Evolutionary conservation across 2,888 invertebrate species (phyloP), one percentile per base, ranked within the genome.

Genomic region (Alsophila aescularia): DNA sequence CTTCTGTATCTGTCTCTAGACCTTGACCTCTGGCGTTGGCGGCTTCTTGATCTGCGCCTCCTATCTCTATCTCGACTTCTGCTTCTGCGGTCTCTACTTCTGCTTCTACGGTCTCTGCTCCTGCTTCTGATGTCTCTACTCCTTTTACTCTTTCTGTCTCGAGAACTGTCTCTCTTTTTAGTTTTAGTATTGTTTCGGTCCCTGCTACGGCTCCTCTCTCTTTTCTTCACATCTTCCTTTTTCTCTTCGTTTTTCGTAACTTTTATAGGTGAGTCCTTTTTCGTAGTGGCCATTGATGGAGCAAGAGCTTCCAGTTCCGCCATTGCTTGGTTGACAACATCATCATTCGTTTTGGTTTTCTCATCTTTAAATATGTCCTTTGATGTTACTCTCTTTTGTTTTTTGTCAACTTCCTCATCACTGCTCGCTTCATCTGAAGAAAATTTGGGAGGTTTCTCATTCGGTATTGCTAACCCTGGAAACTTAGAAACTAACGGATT

Each of bases 261-360:
- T 35, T 64, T 75, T n/a, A 67, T 74, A 9, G 53, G 58, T 18
- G 68, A 55, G 18, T 75, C 73, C 42, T 62, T 67, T 47, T 69
- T 75, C 2, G 41, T 71, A 2, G 70, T 71, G 5, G 72, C 64
- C 27, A 88, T 83, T 5, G 95, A 95, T 2, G 97, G 97, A 1
- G 97, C 97, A 18, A 97, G 85, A 2, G 97, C 96, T 85, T 97
- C 97, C 44, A 98, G 87, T 62, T 96, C 96, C 13, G 96, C 95
- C 96, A 97, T 96, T 2, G 96, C 95, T 75, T 96, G 95, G 66
- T 95, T 95, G n/a, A 96, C 94, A 41, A 94, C 86, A 67, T 93
- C 92, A 71, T 85, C 86, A 64, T 67, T 78, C 14, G 67, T 56
- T 54, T 73, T 75, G 21, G 31, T 60, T 67, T 82, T 85, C 72